phyloP scores from a whole-genome alignment of 2,888 invertebrate genomes.

The Craniophora ligustri region DNA sequence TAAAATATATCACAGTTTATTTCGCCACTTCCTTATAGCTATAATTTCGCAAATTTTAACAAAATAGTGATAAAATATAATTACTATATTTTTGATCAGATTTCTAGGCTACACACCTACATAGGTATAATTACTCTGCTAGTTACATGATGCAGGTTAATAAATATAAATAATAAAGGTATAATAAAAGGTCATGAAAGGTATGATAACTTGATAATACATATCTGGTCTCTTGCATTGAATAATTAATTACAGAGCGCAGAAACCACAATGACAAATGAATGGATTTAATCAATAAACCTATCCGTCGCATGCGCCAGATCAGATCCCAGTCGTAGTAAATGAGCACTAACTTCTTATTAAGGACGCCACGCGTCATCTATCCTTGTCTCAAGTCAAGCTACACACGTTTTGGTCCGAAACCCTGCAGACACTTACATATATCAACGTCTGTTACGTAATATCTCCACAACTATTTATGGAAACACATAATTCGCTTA shows the following conservation, averaged over 20 bases:
- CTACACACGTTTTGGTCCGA: constrained; percentile 42
- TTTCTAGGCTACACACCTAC: neutral
- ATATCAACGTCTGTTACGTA: constrained; percentile 49
- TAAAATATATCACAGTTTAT: constrained; percentile 50
- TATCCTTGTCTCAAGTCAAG: constrained; percentile 48
- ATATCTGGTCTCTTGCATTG: neutral
- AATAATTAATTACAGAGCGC: constrained; percentile 16
- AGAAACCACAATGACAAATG: constrained; percentile 23
- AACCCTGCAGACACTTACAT: constrained; percentile 40
- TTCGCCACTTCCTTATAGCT: constrained; percentile 55
- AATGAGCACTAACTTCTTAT: constrained; percentile 48
- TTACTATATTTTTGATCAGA: constrained; percentile 2
- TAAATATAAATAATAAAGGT: no score
- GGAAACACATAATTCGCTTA: constrained; percentile 52
- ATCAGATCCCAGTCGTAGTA: constrained; percentile 38
- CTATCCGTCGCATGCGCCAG: constrained; percentile 37
- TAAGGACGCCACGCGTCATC: constrained; percentile 46
- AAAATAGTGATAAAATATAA: constrained; percentile 3
- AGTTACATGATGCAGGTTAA: neutral
- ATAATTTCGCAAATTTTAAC: neutral
- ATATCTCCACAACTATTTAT: constrained; percentile 43
- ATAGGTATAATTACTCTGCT: constrained; percentile 6
- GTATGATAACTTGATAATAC: no score
- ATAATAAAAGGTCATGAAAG: no score
- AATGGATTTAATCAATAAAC: constrained; percentile 32